These are phyloP conservation scores for Pseudorectes ferrugineus DNA, from an alignment of 2,113 vertebrate genomes.

Conservation along the genomic window DNA sequence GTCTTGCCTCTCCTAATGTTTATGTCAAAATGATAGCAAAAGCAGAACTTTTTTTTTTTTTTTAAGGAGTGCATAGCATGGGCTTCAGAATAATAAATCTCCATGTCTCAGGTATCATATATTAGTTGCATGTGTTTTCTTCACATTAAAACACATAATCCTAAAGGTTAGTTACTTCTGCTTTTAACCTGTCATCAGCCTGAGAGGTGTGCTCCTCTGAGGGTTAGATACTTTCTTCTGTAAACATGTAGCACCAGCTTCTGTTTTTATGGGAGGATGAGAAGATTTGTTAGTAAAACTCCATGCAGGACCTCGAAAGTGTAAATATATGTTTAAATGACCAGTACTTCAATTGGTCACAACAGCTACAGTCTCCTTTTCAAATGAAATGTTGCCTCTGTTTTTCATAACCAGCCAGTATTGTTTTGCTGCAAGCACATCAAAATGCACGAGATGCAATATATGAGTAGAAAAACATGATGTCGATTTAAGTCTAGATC, in stretches of 20 bases:
- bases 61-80: fast-evolving
- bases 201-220: background rate
- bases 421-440: background rate
- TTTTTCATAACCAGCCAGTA: background rate
- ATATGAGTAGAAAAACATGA: background rate
- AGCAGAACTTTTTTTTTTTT: background rate
- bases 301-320: background rate
- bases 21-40: background rate
- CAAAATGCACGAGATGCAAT: background rate
- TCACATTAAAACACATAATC: background rate
- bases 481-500: background rate
- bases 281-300: background rate
- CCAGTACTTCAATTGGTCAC: background rate
- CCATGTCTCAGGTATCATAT: background rate
- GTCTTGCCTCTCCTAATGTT: background rate
- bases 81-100: background rate
- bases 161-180: background rate
- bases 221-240: background rate
- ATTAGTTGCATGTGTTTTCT: background rate
- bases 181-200: background rate
- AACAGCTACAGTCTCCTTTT: background rate
- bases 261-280: background rate
- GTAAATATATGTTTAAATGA: background rate
- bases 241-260: background rate
- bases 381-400: background rate